Evolutionary conservation across 2,113 vertebrate genomes (phyloP).

Genomic region (Callorhinus ursinus): DNA sequence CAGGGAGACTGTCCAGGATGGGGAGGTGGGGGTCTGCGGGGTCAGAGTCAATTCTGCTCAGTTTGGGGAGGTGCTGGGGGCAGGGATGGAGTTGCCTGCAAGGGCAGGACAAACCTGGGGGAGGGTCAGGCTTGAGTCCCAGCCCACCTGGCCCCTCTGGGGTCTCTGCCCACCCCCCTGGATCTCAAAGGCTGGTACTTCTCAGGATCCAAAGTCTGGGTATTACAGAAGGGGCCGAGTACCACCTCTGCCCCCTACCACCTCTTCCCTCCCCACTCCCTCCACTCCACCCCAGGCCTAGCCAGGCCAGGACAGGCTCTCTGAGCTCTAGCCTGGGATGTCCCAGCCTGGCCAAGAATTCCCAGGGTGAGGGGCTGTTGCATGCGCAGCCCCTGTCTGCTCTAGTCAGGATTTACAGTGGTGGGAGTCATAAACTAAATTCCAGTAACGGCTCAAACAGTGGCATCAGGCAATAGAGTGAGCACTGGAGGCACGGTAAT

Average conservation of each 20-base stretch:
- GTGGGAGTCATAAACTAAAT: constrained; percentile 76
- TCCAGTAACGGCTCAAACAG: constrained; percentile 69
- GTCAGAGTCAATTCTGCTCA: not conserved
- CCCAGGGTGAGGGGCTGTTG: not conserved
- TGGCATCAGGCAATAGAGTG: constrained; percentile 62
- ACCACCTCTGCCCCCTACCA: rapidly evolving
- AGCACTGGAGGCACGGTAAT: constrained; percentile 48
- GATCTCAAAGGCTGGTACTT: not conserved
- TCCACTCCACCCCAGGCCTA: not conserved
- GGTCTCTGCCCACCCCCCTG: not conserved
- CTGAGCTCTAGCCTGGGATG: rapidly evolving
- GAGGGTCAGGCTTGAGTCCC: not conserved
- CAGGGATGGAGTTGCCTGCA: not conserved
- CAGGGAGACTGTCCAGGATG: not conserved
- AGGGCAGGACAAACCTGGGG: too few species aligned
- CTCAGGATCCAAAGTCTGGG: not conserved
- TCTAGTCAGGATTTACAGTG: constrained; percentile 71
- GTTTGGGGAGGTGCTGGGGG: not conserved
- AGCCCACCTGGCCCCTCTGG: not conserved
- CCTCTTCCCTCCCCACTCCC: not conserved
- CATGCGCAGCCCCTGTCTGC: not conserved
- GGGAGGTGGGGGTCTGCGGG: not conserved
- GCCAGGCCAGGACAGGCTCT: not conserved
- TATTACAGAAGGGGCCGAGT: not conserved
- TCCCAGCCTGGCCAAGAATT: not conserved